Evolutionary conservation across 2,888 invertebrate genomes (phyloP), one percentile per base, ranked within the genome.

Genomic region (Caenorhabditis plicata): DNA sequence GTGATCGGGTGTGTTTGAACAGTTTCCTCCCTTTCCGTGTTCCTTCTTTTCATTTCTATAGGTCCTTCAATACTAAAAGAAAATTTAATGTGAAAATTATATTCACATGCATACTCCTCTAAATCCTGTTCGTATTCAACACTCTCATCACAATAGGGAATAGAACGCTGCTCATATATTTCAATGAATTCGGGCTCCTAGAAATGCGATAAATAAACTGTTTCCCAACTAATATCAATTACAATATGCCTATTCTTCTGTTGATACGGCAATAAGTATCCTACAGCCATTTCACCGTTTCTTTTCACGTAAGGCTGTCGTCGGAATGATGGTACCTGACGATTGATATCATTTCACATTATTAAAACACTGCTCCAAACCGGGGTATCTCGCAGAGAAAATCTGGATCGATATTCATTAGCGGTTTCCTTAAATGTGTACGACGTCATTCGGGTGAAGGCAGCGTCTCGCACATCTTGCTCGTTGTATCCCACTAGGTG

Each of bases 351-450:
- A n/a, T n/a, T n/a, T n/a, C n/a, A n/a, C n/a, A n/a, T n/a, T n/a
- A n/a, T n/a, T n/a, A 42, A 42, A 29, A n/a, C 15, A n/a, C 7
- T n/a, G 11, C n/a, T 20, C 19, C 9, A 17, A 13, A 33, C 35
- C 33, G 39, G 33, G 26, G 47, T 32, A 42, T 41, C 50, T 15
- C 45, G 33, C 20, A 45, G 11, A 5, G 47, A 17, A 26, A 43
- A 61, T 20, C 55, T 40, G n/a, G 44, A 52, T 29, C 55, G 32
- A 31, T 38, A 55, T 23, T 48, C 49, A 20, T 9, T 46, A 2
- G 49, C 46, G 2, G 72, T 72, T 40, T 67, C 63, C 46, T 69
- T 69, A 52, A 72, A 72, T 1, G 72, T 72, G 41, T 72, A 72
- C 0, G 68, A 55, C 11, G 69, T 68, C 72, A 72, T 72, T 36